Evolutionary conservation across 1,140 invertebrate genomes (phyloP), one percentile per base, ranked within the genome.

Genomic region (Monochamus saltuarius): DNA sequence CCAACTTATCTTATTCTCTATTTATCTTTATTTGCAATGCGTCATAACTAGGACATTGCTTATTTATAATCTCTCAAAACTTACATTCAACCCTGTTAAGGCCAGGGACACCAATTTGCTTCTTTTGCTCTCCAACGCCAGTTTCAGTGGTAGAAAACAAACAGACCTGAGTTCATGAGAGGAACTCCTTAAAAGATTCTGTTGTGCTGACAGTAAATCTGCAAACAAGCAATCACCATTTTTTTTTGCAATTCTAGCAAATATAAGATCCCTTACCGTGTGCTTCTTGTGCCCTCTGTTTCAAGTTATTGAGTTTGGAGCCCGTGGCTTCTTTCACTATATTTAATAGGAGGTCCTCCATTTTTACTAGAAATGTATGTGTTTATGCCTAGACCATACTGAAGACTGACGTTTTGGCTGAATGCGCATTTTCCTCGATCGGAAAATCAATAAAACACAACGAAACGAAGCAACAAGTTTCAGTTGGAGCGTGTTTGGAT

Each of bases 101-200:
- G 90, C 90, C 75, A 89, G 85, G 19, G 85, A 82, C 43, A 93
- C 85, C 57, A 95, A 85, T 78, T 92, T 92, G 69, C 87, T 90
- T 65, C 87, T 84, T 77, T 90, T 92, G 43, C 87, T 92, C 77
- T 95, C 92, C 51, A 97, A 75, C n/a, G 92, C 89, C 67, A 91
- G 78, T 77, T 92, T 91, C 67, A 95, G 80, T 7, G 90, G 87
- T 61, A 87, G 80, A 67, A 95, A 85, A 78, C 91, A 95, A 68
- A 87, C 88, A 55, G 89, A 85, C 72, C 92, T 84, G 56, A 95
- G 72, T 77, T 94, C 89, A 81, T 92, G 87, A 29, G 91, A 89
- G 13, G 91, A 87, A 75, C 88, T 89, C 62, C 90, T 83, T 45
- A 88, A 77, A 59, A 89, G 81, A 61, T 66, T 72, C 74, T 90